Conservation (phyloP, 2,888 invertebrate genomes). For the Tolmerus cingulatus region DNA sequence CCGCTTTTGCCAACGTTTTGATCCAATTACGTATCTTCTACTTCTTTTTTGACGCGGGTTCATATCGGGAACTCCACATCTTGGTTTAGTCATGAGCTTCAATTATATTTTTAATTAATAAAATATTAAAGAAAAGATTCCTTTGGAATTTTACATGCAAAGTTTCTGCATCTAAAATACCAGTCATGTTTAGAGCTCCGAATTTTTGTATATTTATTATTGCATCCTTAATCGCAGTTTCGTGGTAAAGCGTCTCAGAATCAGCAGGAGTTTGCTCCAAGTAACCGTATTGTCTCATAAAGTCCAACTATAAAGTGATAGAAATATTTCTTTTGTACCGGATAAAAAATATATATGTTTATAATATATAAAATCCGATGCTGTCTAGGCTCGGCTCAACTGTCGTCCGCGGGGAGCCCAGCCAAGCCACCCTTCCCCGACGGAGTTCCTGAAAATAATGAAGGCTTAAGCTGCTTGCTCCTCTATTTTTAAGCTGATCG, state of each 20-base stretch:
- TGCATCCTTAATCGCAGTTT: slow-evolving; percentile 70
- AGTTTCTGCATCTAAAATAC: slow-evolving; percentile 72
- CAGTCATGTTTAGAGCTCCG: slow-evolving; percentile 75
- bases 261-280: slow-evolving; percentile 65
- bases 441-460: too few relatives aligned
- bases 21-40: slow-evolving; percentile 70
- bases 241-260: slow-evolving; percentile 71
- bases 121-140: background rate
- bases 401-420: too few relatives aligned
- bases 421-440: too few relatives aligned
- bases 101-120: background rate
- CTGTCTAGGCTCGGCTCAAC: too few relatives aligned
- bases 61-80: slow-evolving; percentile 79
- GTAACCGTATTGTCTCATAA: slow-evolving; percentile 77
- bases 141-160: slow-evolving; percentile 63
- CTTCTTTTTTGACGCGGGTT: slow-evolving; percentile 58
- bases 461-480: too few relatives aligned
- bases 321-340: background rate
- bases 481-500: too few relatives aligned
- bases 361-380: too few relatives aligned
- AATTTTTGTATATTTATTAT: slow-evolving; percentile 75
- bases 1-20: slow-evolving; percentile 74
- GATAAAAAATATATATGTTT: too few relatives aligned
- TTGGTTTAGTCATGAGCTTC: slow-evolving; percentile 69
- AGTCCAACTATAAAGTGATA: slow-evolving; percentile 65